These are phyloP conservation scores for Drosophila melanogaster DNA, from an alignment of 1,140 invertebrate genomes.

Conservation along the genomic window DNA sequence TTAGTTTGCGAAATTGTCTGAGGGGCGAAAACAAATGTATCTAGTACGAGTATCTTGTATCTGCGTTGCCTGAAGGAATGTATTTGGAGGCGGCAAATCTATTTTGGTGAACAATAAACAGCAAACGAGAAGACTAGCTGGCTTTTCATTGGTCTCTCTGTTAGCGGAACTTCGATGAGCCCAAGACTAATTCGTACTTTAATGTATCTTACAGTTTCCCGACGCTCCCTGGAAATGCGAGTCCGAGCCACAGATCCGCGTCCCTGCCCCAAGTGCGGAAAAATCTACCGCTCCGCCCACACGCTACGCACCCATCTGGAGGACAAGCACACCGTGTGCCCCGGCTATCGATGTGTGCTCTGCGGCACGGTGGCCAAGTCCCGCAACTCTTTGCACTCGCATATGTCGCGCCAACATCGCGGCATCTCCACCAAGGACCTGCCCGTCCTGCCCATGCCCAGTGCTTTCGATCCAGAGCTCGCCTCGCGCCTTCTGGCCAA, in stretches of 20 bases:
- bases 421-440: conserved; percentile 96
- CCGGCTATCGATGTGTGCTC: conserved; percentile 94
- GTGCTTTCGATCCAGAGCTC: conserved; percentile 94
- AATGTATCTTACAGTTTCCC: conserved; percentile 86
- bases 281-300: conserved; percentile 96
- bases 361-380: conserved; percentile 97
- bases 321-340: conserved; percentile 96
- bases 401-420: conserved; percentile 96
- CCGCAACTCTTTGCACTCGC: conserved; percentile 94
- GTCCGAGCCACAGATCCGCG: conserved; percentile 95
- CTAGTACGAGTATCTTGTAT: conserved; percentile 58
- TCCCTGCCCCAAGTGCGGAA: conserved; percentile 96
- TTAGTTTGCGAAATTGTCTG: conserved; percentile 75
- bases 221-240: conserved; percentile 92
- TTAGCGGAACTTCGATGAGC: background rate
- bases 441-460: conserved; percentile 95
- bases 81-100: conserved; percentile 67
- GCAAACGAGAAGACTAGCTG: conserved; percentile 69
- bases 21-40: conserved; percentile 34
- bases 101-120: conserved; percentile 81
- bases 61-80: conserved; percentile 49
- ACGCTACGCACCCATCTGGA: conserved; percentile 95
- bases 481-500: conserved; percentile 93
- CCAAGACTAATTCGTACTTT: background rate
- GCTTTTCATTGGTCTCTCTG: conserved; percentile 9